Conservation (phyloP, 1,140 invertebrate genomes). For the Gonatopus flavifemur region DNA sequence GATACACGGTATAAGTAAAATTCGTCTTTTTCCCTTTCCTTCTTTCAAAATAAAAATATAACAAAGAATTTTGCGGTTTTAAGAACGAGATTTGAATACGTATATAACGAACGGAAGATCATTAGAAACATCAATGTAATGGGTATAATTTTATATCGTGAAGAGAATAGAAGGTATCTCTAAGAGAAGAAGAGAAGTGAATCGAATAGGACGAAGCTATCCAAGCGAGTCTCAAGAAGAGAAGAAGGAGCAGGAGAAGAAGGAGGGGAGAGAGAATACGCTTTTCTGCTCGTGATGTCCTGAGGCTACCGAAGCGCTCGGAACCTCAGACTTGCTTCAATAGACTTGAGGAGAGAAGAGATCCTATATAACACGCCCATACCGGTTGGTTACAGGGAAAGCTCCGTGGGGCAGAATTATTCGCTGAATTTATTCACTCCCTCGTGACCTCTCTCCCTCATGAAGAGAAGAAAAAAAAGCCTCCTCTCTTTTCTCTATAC, state of each 20-base stretch:
- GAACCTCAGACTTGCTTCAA: no score
- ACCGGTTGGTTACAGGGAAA: slow-evolving; percentile 34
- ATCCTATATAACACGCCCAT: slow-evolving; percentile 46
- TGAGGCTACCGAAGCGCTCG: slow-evolving; percentile 53
- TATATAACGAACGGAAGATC: no score
- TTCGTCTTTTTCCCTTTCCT: not conserved
- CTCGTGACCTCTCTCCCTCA: slow-evolving; percentile 36
- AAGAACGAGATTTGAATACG: no score
- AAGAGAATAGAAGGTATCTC: no score
- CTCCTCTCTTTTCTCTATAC: no score
- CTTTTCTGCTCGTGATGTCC: slow-evolving; percentile 50
- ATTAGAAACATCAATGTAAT: no score
- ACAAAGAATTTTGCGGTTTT: no score
- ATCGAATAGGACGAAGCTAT: slow-evolving; percentile 29
- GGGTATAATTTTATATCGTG: no score
- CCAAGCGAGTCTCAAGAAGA: slow-evolving; percentile 36
- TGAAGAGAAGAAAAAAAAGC: no score
- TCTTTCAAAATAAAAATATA: no score
- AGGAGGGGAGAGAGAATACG: slow-evolving; percentile 23
- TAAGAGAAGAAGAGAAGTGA: slow-evolving; percentile 8
- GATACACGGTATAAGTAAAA: slow-evolving; percentile 25
- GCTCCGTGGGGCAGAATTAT: slow-evolving; percentile 32
- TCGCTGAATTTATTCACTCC: slow-evolving; percentile 45
- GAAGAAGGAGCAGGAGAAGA: slow-evolving; percentile 1
- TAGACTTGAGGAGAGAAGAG: no score